Evolutionary conservation across 2,113 vertebrate genomes (phyloP).

Genomic region (Ictidomys tridecemlineatus): DNA sequence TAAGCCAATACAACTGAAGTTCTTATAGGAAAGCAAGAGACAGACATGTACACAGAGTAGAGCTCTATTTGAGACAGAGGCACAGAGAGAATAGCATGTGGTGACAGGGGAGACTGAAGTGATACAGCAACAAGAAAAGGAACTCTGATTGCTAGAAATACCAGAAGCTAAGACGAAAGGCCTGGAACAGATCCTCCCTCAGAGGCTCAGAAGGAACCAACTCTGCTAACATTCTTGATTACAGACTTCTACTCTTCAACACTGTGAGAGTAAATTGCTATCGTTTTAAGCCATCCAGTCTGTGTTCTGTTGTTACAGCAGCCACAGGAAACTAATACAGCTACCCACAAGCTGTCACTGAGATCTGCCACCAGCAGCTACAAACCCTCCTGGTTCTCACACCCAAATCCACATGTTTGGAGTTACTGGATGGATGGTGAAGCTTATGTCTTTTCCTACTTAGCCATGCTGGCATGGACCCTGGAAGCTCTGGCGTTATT

Average conservation of each 20-base stretch:
- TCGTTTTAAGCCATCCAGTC: neutral
- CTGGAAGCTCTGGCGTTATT: neutral
- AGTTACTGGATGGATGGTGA: fast-evolving
- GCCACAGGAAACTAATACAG: neutral
- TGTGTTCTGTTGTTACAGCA: neutral
- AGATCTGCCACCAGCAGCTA: neutral
- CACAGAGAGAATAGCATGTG: neutral
- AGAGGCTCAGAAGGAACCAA: neutral
- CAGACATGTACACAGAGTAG: neutral
- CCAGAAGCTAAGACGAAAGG: neutral
- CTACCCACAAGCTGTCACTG: fast-evolving
- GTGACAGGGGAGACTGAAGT: fast-evolving
- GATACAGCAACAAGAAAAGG: neutral
- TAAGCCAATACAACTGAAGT: neutral
- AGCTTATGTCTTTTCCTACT: neutral
- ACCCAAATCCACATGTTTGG: fast-evolving
- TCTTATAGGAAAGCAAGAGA: neutral
- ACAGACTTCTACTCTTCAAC: neutral
- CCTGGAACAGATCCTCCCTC: neutral
- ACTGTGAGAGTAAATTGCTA: neutral
- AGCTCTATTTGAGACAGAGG: fast-evolving
- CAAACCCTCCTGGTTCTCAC: neutral
- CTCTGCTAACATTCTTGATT: neutral
- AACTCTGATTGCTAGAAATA: neutral
- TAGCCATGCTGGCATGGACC: neutral